Evolutionary conservation across 2,113 vertebrate genomes (phyloP), one percentile per base, ranked within the genome.

Genomic region (Stigmatopora nigra): DNA sequence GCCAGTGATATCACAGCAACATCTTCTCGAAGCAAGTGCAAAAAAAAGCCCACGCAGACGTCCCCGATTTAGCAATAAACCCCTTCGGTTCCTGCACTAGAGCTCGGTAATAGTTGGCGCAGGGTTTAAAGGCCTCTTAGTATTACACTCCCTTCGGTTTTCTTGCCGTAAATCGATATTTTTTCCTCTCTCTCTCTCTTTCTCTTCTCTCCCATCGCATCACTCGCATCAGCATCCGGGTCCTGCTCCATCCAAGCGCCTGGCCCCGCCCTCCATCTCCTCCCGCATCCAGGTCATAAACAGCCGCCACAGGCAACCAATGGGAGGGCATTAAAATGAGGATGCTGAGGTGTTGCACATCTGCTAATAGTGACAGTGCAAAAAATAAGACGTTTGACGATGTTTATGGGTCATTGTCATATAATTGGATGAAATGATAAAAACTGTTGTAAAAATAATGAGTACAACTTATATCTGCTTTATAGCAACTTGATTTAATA

Each of bases 101-200:
- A 70, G 76, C 59, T 57, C 17, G 68, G 65, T 70, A 3, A 38
- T 25, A 67, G 76, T 77, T 78, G 71, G 68, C 49, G 67, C 73
- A 68, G 78, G 66, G 68, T 48, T 12, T 56, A 66, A 59, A 76
- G 67, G 77, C 73, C 76, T 67, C 60, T 72, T 76, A 36, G 72
- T 69, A 65, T 81, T 72, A 74, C 55, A 64, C 71, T 82, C 76
- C 79, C 74, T 77, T 81, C 64, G 74, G 63, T 74, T 83, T 87
- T 85, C 82, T 86, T 88, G 86, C 84, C 84, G 86, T 86, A 90
- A 90, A 89, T 84, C 86, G 86, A 85, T 89, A 85, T 87, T 88
- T 89, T 56, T 55, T 25, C n/a, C n/a, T n/a, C 25, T 20, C 12
- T 12, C n/a, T 85, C 86, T 83, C 80, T 81, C 83, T 17, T 17